These are phyloP conservation scores for Xestia sexstrigata DNA, from an alignment of 2,888 invertebrate genomes.

Conservation along the genomic window DNA sequence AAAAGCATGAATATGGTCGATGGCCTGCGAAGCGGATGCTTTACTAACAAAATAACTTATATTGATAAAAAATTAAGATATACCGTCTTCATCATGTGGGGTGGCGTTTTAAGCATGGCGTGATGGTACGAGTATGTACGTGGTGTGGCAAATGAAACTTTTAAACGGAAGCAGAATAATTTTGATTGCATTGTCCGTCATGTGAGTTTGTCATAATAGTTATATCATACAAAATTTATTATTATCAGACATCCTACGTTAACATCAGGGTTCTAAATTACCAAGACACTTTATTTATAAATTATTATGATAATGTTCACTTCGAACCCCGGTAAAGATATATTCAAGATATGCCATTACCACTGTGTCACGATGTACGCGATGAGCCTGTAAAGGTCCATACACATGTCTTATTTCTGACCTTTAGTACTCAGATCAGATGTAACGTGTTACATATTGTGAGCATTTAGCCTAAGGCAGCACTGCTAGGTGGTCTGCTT, in stretches of 20 bases:
- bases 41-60: constrained; percentile 11
- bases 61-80: constrained; percentile 8
- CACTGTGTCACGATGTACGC: not conserved
- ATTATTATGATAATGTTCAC: not conserved
- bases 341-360: not conserved
- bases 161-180: not conserved
- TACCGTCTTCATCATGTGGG: constrained; percentile 22
- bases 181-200: constrained; percentile 4
- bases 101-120: constrained; percentile 5
- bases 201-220: constrained; percentile 13
- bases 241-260: constrained; percentile 7
- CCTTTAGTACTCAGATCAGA: not conserved
- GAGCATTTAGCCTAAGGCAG: constrained; percentile 14
- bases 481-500: constrained; percentile 27
- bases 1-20: constrained; percentile 22
- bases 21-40: constrained; percentile 30
- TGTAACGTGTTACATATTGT: not conserved
- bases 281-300: not conserved
- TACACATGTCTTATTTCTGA: constrained; percentile 18
- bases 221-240: no score
- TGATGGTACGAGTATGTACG: not conserved
- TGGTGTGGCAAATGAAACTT: not conserved
- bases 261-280: not conserved
- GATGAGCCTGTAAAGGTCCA: constrained; percentile 29
- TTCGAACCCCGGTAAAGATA: not conserved